Conservation (phyloP, 1,140 invertebrate genomes). For the Portunus trituberculatus region DNA sequence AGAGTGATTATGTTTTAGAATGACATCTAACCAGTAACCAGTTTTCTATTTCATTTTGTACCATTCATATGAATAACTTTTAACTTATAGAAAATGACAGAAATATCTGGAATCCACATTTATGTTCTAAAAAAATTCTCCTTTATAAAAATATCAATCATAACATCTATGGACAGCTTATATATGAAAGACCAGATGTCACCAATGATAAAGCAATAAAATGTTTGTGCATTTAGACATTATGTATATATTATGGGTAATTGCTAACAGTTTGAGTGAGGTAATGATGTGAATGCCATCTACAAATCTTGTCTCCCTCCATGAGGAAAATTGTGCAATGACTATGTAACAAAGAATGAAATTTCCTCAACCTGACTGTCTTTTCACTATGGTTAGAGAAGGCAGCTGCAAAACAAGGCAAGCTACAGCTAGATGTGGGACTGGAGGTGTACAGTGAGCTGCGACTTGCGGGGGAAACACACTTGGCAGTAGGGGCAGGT, state of each 20-base stretch:
- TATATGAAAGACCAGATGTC: not conserved
- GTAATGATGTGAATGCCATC: not conserved
- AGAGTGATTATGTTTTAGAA: too few species aligned
- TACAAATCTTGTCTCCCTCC: not conserved
- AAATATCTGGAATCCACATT: not conserved
- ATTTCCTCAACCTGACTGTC: not conserved
- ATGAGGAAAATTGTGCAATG: not conserved
- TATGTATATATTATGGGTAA: not conserved
- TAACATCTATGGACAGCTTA: constrained; percentile 14
- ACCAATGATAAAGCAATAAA: constrained; percentile 11
- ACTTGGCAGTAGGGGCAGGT: constrained; percentile 55
- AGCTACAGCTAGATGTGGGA: constrained; percentile 14
- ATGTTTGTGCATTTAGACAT: not conserved
- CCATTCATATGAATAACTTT: not conserved
- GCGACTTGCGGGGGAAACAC: constrained; percentile 33
- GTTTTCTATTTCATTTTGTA: not conserved
- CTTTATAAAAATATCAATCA: not conserved
- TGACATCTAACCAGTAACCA: not conserved
- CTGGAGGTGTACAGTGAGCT: constrained; percentile 35
- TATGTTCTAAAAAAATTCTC: not conserved
- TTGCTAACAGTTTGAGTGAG: not conserved
- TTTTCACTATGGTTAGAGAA: not conserved
- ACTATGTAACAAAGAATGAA: not conserved
- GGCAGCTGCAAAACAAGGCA: not conserved
- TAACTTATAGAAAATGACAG: not conserved